Conservation (phyloP, 2,113 vertebrate species). For the Malurus alboscapulatus region DNA sequence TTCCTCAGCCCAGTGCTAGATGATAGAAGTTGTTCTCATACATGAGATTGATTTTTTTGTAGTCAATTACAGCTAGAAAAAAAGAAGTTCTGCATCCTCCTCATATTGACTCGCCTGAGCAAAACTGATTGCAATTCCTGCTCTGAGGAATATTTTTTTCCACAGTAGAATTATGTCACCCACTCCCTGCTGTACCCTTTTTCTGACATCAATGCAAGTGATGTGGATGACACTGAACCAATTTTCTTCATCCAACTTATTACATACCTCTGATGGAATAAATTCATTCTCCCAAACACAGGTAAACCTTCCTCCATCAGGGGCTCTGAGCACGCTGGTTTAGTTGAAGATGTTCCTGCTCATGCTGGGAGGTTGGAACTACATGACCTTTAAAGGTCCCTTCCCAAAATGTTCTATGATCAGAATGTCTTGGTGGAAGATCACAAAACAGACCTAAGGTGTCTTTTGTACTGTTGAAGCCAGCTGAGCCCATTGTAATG, state of each 20-base stretch:
- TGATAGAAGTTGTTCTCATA: neutral
- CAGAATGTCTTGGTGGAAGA: neutral
- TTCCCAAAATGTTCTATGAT: neutral
- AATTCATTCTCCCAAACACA: neutral
- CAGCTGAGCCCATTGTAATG: neutral
- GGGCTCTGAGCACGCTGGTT: neutral
- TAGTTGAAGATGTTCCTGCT: neutral
- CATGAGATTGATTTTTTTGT: neutral
- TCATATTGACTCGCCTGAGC: neutral
- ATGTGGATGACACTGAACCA: too few relatives aligned
- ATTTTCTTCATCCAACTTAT: neutral
- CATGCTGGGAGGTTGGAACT: neutral
- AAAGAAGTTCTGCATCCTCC: neutral
- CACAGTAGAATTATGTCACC: neutral
- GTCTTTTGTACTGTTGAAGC: neutral
- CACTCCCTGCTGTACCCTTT: neutral
- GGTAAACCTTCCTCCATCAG: neutral
- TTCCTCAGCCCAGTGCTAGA: neutral
- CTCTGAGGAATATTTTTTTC: neutral
- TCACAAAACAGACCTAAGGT: neutral
- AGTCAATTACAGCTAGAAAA: neutral
- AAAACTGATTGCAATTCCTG: neutral
- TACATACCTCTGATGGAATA: neutral
- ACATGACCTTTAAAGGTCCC: neutral
- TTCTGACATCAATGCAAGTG: neutral